These are phyloP conservation scores for Theristicus caerulescens DNA, from an alignment of 2,113 vertebrate species.

Conservation along the genomic window DNA sequence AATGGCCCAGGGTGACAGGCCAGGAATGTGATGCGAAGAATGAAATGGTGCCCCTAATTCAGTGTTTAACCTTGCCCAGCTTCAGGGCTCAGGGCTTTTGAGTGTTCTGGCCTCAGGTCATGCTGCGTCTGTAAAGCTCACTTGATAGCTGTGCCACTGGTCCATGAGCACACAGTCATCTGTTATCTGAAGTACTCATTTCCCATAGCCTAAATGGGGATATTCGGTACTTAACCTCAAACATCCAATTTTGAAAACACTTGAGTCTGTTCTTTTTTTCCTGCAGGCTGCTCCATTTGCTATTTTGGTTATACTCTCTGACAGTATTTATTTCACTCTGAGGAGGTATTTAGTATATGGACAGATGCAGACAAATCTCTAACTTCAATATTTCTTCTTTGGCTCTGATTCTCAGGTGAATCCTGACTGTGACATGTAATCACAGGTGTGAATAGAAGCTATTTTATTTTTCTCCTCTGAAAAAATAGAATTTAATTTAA, in stretches of 20 bases:
- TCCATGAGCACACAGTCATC: not conserved
- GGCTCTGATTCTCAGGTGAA: not conserved
- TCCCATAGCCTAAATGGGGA: not conserved
- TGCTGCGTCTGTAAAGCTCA: not conserved
- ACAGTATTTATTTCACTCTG: not conserved
- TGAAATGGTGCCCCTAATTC: not conserved
- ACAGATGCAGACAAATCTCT: not conserved
- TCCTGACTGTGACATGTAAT: not conserved
- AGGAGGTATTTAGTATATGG: not conserved
- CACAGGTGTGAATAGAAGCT: not conserved
- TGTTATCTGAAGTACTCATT: not conserved
- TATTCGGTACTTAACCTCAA: conserved; percentile 17
- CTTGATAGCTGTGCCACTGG: not conserved
- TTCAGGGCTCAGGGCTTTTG: not conserved
- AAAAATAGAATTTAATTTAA: not conserved
- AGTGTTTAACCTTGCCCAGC: not conserved
- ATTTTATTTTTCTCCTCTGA: not conserved
- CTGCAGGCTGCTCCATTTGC: not conserved
- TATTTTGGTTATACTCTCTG: not conserved
- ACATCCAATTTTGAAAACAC: not conserved
- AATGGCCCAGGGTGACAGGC: not conserved
- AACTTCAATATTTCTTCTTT: not conserved
- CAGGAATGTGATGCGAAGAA: not conserved
- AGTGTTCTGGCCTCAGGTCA: not conserved
- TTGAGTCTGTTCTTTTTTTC: not conserved